Evolutionary conservation across 2,113 vertebrate species (phyloP).

Genomic region (Canis aureus): DNA sequence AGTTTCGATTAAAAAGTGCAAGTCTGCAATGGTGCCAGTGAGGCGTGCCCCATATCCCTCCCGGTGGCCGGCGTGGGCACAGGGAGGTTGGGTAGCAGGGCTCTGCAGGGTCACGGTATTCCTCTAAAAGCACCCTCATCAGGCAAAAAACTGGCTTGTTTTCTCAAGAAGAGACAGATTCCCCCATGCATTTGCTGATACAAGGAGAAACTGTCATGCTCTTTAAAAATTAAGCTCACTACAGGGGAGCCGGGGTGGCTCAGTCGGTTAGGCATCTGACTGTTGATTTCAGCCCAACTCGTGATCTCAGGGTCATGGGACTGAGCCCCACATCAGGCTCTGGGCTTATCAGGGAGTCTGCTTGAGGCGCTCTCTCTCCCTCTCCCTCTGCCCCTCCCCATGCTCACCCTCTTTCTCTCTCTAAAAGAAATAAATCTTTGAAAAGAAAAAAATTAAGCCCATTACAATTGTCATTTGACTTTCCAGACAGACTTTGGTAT

Average conservation of each 20-base stretch:
- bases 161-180: background rate
- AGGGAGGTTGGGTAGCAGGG: background rate
- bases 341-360: background rate
- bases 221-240: background rate
- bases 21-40: background rate
- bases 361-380: background rate
- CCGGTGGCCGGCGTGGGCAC: background rate
- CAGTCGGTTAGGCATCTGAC: background rate
- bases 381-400: background rate
- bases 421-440: background rate
- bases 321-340: background rate
- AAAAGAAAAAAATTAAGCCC: background rate
- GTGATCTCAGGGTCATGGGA: background rate
- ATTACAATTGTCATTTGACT: background rate
- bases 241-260: background rate
- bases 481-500: background rate
- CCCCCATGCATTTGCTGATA: too few species aligned
- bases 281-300: background rate
- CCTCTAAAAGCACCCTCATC: background rate
- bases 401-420: background rate
- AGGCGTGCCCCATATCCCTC: background rate
- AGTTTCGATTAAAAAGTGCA: background rate
- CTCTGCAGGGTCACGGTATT: background rate
- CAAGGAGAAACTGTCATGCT: background rate
- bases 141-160: background rate